Base-by-base conservation (phyloP, 1,140 invertebrate genomes). In the Cherax destructor region DNA sequence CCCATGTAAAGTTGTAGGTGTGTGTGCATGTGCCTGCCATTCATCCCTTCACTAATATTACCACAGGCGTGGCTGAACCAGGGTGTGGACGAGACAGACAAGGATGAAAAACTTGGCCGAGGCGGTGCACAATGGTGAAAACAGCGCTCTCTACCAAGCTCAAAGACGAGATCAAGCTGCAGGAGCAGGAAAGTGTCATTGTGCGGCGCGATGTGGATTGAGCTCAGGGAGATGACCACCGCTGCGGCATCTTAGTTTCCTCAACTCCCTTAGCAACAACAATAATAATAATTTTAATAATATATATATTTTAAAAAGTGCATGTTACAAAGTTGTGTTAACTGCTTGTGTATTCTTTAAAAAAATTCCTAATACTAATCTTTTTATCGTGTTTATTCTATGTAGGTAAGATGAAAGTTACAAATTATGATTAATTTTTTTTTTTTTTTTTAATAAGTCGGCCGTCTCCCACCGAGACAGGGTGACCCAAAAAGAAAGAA, bases 61-160 rank as follows among this genome's bases (percentile, higher is more conserved):
- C 78, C 69, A 30, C 86, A 93, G 93, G 91, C 90, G 4, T 91
- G 88, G 21, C 56, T 93, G 21, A 85, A 92, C 24, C 78, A 91
- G 24, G 91, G 93, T 50, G 59, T 93, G 50, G 93, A 93, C 77
- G 89, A 93, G 74, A 93, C 93, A 93, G 76, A 93, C 93, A 2
- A 90, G 92, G 30, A 78, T 93, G 84, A 93, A 92, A 83, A 93
- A 93, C 84, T 84, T 93, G 78, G 93, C 93, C 6, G 93, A 93
- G 83, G 89, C 93, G 2, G 85, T 93, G 47, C 93, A 93, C 65
- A n/a, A 93, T 93, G 47, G 91, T 93, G 5, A 93, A 93, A 76
- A 79, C 81, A 0, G 74, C 86, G 10, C 83, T 93, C n/a, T 79
- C 81, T 0, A 92, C 92, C 24, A 89, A 91, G 79, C 78, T 93